A percentile compares a stretch with the other conserved stretches of the same genome.
Conservation (phyloP, 2,888 invertebrate genomes). For the Acanthosoma haemorrhoidale region DNA sequence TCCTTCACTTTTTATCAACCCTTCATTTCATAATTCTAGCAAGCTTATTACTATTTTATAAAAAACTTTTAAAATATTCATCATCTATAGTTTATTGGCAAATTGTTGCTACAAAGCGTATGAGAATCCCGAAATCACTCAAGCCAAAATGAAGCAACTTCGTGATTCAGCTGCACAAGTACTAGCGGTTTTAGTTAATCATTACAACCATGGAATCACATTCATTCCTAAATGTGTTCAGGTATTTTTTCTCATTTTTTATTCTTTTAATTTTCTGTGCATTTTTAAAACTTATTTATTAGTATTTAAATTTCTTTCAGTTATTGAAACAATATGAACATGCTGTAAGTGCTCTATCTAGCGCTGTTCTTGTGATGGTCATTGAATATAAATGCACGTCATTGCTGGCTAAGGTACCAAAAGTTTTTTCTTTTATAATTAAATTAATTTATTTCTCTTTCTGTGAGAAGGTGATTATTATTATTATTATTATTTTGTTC, state of each 20-base stretch:
- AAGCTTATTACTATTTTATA: background rate
- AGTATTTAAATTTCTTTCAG: constrained; percentile 50
- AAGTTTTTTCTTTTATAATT: background rate
- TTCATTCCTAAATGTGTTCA: constrained; percentile 65
- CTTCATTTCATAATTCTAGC: background rate
- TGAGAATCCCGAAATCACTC: constrained; percentile 56
- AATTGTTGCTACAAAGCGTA: constrained; percentile 69
- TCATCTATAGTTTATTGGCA: constrained; percentile 57
- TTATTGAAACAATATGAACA: constrained; percentile 71
- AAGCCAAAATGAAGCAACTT: constrained; percentile 54
- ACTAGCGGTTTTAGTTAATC: constrained; percentile 72
- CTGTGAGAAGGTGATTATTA: background rate
- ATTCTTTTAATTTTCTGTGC: background rate
- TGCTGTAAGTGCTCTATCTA: constrained; percentile 61
- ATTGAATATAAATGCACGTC: constrained; percentile 61
- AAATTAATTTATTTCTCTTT: background rate
- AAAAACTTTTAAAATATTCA: constrained; percentile 4
- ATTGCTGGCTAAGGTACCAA: constrained; percentile 65
- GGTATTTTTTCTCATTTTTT: constrained; percentile 44
- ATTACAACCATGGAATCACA: constrained; percentile 74
- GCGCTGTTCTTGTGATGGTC: constrained; percentile 64
- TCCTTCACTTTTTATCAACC: constrained; percentile 37
- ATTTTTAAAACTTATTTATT: constrained; percentile 7
- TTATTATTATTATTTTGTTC: background rate
- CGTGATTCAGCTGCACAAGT: constrained; percentile 71